These are phyloP conservation scores for Mastomys natalensis DNA, from an alignment of 2,113 vertebrate genomes.

Conservation along the genomic window DNA sequence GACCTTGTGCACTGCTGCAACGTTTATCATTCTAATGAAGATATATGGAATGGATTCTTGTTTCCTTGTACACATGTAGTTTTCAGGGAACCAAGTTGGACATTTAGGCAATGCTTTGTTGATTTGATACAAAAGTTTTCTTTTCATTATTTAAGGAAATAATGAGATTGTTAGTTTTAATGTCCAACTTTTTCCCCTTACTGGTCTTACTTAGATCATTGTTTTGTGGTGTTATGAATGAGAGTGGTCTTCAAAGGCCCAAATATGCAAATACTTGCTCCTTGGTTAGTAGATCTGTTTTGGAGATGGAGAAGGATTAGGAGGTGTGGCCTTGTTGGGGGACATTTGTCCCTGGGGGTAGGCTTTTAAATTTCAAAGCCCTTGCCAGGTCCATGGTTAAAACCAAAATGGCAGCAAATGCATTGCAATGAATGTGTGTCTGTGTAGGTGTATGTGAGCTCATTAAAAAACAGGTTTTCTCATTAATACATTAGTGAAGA, in stretches of 20 bases:
- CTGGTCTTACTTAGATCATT: background rate
- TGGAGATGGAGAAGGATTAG: background rate
- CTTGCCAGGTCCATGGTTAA: background rate
- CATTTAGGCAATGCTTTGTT: background rate
- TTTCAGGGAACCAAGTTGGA: background rate
- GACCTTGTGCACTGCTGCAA: fast-evolving
- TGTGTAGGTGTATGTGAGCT: background rate
- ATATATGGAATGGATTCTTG: background rate
- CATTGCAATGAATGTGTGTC: background rate
- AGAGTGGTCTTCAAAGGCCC: background rate
- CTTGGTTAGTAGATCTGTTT: too few relatives aligned
- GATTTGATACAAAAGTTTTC: background rate
- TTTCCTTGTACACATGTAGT: background rate
- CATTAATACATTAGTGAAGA: background rate
- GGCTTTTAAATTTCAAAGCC: background rate
- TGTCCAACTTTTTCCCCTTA: background rate
- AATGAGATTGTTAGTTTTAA: background rate
- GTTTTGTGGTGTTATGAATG: background rate
- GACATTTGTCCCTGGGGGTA: background rate
- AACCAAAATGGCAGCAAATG: background rate
- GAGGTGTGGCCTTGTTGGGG: background rate
- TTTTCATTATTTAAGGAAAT: background rate
- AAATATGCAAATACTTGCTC: background rate
- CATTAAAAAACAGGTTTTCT: background rate
- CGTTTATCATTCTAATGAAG: background rate